phyloP scores from a whole-genome alignment of 2,113 vertebrate genomes.

The Campylomormyrus numenius region DNA sequence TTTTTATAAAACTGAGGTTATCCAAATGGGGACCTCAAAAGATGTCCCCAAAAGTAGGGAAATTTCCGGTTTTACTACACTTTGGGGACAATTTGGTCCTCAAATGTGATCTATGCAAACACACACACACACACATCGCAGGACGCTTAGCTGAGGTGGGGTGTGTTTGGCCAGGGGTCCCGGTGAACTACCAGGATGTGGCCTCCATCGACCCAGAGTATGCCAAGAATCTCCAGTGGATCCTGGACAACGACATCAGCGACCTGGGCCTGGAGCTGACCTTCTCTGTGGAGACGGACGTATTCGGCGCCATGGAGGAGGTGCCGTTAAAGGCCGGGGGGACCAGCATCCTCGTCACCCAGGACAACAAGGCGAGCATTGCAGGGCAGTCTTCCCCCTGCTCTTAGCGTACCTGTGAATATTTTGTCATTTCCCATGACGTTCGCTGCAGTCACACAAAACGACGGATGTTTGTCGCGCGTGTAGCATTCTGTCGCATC shows the following conservation, averaged over 20 bases:
- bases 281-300: constrained; percentile 94
- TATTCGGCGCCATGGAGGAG: constrained; percentile 96
- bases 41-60: no score
- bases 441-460: background rate
- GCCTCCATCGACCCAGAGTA: constrained; percentile 98
- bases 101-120: background rate
- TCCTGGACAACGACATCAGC: constrained; percentile 97
- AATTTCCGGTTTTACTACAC: no score
- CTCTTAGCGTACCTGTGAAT: background rate
- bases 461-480: background rate
- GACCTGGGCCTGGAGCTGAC: constrained; percentile 91
- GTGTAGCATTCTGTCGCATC: background rate
- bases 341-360: constrained; percentile 83
- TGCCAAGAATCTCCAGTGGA: constrained; percentile 97
- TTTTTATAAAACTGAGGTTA: no score
- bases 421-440: background rate
- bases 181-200: constrained; percentile 97
- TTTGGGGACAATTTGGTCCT: no score
- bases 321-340: constrained; percentile 90
- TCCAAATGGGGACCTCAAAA: no score
- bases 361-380: constrained; percentile 85
- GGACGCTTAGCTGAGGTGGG: background rate
- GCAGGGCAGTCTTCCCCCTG: background rate
- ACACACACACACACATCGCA: background rate
- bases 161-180: constrained; percentile 70